phyloP scores from a whole-genome alignment of 35 echinoderm and acorn worm species.

The Apostichopus californicus region DNA sequence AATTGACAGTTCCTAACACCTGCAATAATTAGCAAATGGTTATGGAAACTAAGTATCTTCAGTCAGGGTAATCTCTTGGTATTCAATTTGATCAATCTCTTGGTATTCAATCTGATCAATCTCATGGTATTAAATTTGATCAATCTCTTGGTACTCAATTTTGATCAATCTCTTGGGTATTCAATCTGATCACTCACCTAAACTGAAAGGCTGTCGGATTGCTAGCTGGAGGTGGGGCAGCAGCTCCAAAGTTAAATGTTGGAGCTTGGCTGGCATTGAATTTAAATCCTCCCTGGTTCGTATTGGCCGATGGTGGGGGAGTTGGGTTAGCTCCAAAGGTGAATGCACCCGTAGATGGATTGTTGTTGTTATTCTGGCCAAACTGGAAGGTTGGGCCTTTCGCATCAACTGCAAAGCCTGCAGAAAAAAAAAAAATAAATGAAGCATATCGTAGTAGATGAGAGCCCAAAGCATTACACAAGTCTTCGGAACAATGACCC shows the following conservation, averaged over 20 bases:
- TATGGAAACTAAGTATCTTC: no score
- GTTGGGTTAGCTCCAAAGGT: background rate
- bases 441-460: no score
- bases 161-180: background rate
- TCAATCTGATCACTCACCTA: background rate
- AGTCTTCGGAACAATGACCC: no score
- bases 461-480: no score
- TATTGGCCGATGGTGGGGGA: background rate
- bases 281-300: background rate
- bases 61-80: no score
- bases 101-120: no score
- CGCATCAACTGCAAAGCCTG: background rate
- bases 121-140: no score
- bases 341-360: conserved; percentile 2
- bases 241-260: conserved; percentile 16
- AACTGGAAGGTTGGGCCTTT: conserved; percentile 35
- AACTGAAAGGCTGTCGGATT: conserved; percentile 36
- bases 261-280: conserved; percentile 18
- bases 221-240: background rate
- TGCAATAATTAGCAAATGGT: no score
- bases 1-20: no score
- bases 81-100: no score
- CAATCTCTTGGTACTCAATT: no score
- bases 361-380: conserved; percentile 57
- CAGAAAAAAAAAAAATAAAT: background rate